A percentile compares a stretch with the other conserved stretches of the same genome.
Conservation (phyloP, 2,113 vertebrate species). For the Misgurnus mizolepis region DNA sequence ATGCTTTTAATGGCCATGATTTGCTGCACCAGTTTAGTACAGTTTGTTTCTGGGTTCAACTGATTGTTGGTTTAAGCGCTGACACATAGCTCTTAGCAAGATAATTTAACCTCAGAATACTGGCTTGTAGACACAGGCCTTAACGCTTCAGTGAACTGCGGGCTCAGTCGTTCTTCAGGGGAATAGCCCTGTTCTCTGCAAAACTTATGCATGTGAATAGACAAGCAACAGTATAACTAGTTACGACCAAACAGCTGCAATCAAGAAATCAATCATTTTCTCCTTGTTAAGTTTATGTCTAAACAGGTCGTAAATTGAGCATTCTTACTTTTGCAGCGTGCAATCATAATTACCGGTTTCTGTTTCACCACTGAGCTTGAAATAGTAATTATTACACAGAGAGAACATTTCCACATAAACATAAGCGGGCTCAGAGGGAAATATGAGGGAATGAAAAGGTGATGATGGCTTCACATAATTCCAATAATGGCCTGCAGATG, state of each 20-base stretch:
- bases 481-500: conserved; percentile 30
- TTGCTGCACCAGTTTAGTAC: not conserved
- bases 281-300: conserved; percentile 34
- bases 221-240: not conserved
- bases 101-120: conserved; percentile 27
- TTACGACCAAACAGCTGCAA: not conserved
- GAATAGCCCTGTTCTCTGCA: not conserved
- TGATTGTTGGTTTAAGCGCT: not conserved
- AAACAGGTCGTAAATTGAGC: conserved; percentile 31
- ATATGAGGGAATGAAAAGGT: conserved; percentile 17
- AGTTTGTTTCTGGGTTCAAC: not conserved
- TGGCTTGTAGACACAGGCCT: conserved; percentile 23
- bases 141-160: conserved; percentile 31
- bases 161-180: conserved; percentile 11
- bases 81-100: not conserved
- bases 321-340: conserved; percentile 22
- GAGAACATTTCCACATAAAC: conserved; percentile 31
- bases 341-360: conserved; percentile 33
- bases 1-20: not conserved
- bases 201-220: conserved; percentile 10
- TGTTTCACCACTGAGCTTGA: conserved; percentile 29
- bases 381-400: conserved; percentile 39
- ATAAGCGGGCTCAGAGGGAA: conserved; percentile 33
- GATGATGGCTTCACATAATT: conserved; percentile 26
- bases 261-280: conserved; percentile 29